phyloP scores from a whole-genome alignment of 1,140 invertebrate genomes.

The Adoxophyes honmai region DNA sequence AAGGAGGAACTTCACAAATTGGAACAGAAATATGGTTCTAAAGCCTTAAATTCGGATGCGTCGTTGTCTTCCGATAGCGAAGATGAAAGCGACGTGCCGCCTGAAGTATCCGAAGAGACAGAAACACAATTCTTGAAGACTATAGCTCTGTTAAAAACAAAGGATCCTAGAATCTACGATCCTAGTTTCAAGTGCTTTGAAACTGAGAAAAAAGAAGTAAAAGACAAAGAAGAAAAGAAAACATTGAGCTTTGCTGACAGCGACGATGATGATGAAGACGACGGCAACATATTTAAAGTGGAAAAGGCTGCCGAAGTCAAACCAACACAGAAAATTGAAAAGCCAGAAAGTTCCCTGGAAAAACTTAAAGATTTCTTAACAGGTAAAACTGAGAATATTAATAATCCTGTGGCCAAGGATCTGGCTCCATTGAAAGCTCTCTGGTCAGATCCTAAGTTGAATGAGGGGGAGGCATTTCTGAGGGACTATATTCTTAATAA shows the following conservation, averaged over 20 bases:
- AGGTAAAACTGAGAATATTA: constrained; percentile 83
- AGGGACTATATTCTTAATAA: constrained; percentile 96
- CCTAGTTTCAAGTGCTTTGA: constrained; percentile 86
- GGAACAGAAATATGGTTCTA: constrained; percentile 66
- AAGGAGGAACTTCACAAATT: constrained; percentile 91
- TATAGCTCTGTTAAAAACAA: constrained; percentile 89
- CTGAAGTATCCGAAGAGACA: constrained; percentile 75
- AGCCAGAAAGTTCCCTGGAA: constrained; percentile 36
- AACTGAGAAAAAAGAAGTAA: constrained; percentile 53
- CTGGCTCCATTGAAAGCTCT: constrained; percentile 88
- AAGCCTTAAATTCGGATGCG: constrained; percentile 40
- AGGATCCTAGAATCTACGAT: constrained; percentile 93
- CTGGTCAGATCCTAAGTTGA: constrained; percentile 90
- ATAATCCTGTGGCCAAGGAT: constrained; percentile 81
- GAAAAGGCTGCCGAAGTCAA: constrained; percentile 59
- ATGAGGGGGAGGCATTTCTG: constrained; percentile 91
- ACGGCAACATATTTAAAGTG: constrained; percentile 59
- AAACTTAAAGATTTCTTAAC: constrained; percentile 90
- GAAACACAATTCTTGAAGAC: constrained; percentile 94
- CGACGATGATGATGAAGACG: constrained; percentile 57
- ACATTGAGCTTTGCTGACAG: constrained; percentile 61
- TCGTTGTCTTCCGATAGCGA: constrained; percentile 54
- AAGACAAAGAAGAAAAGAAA: constrained; percentile 46
- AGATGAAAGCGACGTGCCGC: constrained; percentile 59
- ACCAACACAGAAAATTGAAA: constrained; percentile 15